phyloP scores from a whole-genome alignment of 1,140 invertebrate genomes.

The Lepidurus couesii region DNA sequence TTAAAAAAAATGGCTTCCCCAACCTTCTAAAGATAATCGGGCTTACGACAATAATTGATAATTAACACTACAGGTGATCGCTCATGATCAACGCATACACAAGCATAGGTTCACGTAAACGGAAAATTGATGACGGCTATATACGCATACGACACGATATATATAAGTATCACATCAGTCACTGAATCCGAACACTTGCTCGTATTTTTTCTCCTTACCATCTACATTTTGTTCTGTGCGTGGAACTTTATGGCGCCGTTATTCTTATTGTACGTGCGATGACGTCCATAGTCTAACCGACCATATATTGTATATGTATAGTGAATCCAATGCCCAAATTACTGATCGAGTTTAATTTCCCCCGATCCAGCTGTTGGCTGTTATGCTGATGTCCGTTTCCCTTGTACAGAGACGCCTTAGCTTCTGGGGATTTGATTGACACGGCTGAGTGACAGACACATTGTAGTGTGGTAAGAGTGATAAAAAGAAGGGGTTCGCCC shows the following conservation, averaged over 20 bases:
- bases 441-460: neutral
- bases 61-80: no score
- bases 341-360: conserved; percentile 2
- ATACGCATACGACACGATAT: neutral
- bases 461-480: neutral
- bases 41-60: no score
- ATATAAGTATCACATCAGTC: neutral
- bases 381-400: conserved; percentile 3
- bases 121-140: no score
- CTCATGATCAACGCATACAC: no score
- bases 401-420: neutral
- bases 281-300: neutral
- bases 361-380: neutral
- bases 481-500: conserved; percentile 13
- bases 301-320: neutral
- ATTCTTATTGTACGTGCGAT: neutral
- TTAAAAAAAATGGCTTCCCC: no score
- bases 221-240: neutral
- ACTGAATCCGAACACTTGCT: neutral
- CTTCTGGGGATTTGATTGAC: conserved; percentile 5
- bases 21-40: no score
- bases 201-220: neutral
- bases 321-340: neutral
- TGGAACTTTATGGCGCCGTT: neutral
- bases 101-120: no score